phyloP scores from a whole-genome alignment of 2,888 invertebrate species.

The Mystacides longicornis region DNA sequence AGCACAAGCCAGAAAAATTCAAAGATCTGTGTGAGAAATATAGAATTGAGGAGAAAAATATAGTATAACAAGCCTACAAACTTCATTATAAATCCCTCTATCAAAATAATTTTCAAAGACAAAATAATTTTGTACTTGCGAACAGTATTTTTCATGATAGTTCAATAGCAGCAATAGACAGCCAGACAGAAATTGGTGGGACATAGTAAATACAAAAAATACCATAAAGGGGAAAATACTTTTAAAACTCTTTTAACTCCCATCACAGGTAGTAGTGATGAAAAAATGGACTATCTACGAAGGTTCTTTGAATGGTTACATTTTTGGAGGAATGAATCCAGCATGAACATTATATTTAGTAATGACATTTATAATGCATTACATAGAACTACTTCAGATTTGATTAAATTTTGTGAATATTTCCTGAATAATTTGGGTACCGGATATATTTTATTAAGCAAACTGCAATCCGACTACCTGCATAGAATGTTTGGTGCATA shows the following conservation, averaged over 20 bases:
- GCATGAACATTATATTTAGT: not conserved
- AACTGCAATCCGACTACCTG: slow-evolving; percentile 3
- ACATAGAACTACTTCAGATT: not conserved
- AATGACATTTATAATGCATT: not conserved
- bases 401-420: not conserved
- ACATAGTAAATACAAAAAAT: not conserved
- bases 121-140: not conserved
- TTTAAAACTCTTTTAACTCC: not conserved
- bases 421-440: not conserved
- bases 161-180: not conserved
- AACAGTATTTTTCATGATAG: slow-evolving; percentile 6
- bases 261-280: not conserved
- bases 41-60: not conserved
- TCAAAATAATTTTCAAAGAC: slow-evolving; percentile 5
- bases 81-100: slow-evolving; percentile 1
- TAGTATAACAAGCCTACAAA: slow-evolving; percentile 1
- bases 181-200: not conserved
- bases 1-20: not conserved
- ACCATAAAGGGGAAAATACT: not conserved
- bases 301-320: not conserved
- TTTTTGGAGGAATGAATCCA: not conserved
- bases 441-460: not conserved
- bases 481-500: slow-evolving; percentile 2
- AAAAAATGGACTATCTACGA: not conserved
- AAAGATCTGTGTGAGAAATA: not conserved